Percentiles rank a stretch among this genome's conserved stretches.
These are phyloP conservation scores for Nymphalis io DNA, from an alignment of 1,140 invertebrate species.

Conservation along the genomic window DNA sequence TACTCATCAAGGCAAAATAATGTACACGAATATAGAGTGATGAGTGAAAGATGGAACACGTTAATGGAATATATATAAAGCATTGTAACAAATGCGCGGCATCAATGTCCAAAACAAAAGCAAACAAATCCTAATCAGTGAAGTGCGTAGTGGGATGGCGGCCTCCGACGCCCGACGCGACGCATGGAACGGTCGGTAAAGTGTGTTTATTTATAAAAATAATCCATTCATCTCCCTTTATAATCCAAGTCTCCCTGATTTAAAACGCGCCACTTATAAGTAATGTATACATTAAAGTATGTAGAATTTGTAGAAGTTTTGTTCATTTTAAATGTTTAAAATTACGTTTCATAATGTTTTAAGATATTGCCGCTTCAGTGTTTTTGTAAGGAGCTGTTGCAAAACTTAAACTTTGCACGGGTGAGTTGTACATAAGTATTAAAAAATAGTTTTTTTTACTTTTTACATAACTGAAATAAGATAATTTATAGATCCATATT, in stretches of 20 bases:
- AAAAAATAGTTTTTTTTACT: no score
- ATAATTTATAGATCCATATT: no score
- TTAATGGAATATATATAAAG: conserved; percentile 17
- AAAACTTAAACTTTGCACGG: no score
- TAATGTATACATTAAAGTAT: background rate
- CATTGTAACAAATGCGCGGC: conserved; percentile 18
- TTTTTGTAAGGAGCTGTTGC: no score
- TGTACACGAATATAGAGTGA: background rate
- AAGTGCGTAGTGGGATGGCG: conserved; percentile 45
- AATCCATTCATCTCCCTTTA: conserved; percentile 59
- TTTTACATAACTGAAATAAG: no score
- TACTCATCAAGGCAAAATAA: background rate
- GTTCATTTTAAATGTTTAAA: no score
- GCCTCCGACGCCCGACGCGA: conserved; percentile 38
- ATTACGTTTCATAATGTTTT: no score
- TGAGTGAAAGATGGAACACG: background rate
- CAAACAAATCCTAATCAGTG: conserved; percentile 37
- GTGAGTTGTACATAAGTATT: no score
- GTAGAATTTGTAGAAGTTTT: no score
- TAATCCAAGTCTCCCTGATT: conserved; percentile 34
- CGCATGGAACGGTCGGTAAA: conserved; percentile 38
- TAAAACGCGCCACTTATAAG: conserved; percentile 4
- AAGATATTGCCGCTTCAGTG: no score
- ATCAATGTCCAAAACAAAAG: conserved; percentile 40
- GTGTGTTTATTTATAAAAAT: conserved; percentile 56